Percentiles rank a stretch among this genome's conserved stretches.
Conservation (phyloP, 2,113 vertebrate species). For the Elachura formosa region DNA sequence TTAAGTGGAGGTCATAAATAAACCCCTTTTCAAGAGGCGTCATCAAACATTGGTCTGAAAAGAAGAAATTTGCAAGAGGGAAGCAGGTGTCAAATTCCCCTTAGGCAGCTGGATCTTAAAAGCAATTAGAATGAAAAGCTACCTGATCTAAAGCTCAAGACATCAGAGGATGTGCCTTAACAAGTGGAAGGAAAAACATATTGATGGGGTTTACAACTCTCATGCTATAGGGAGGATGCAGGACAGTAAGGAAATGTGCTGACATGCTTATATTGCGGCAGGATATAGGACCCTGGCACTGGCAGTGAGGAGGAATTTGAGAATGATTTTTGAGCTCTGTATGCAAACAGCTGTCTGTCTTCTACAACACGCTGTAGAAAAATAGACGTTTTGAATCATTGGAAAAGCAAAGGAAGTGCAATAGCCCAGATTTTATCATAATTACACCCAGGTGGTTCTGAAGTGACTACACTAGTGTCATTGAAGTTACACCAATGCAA, state of each 20-base stretch:
- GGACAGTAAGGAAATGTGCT: neutral
- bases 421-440: constrained; percentile 53
- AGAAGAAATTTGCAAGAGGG: constrained; percentile 1
- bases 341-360: constrained; percentile 50
- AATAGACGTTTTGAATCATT: constrained; percentile 33
- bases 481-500: constrained; percentile 35
- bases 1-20: neutral
- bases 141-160: constrained; percentile 16
- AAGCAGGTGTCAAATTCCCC: constrained; percentile 12
- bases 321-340: constrained; percentile 3
- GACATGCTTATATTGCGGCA: neutral
- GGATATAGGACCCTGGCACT: neutral
- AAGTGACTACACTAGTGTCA: constrained; percentile 49
- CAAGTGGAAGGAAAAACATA: neutral
- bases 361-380: neutral
- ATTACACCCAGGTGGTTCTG: constrained; percentile 63
- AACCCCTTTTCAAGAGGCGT: neutral
- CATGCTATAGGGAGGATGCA: neutral
- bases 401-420: constrained; percentile 53
- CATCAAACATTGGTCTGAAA: neutral
- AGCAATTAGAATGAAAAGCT: neutral
- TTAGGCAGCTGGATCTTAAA: neutral
- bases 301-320: constrained; percentile 2
- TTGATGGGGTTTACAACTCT: neutral
- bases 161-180: neutral